Evolutionary conservation across 2,113 vertebrate species (phyloP), one percentile per base, ranked within the genome.

Genomic region (Grus americana): DNA sequence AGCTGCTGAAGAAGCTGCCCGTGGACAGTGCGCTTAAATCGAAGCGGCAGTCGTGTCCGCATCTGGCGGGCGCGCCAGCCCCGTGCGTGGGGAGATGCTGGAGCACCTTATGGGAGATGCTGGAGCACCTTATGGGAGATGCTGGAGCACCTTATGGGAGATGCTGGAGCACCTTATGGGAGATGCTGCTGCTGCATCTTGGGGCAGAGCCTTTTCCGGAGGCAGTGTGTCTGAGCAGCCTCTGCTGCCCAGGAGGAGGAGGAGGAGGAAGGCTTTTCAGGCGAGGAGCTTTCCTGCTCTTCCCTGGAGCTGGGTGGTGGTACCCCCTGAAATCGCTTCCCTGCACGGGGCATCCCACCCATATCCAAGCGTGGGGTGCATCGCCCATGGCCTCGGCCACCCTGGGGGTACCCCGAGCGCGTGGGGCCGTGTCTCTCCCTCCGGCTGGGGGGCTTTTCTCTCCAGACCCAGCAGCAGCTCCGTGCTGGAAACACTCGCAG

Each of bases 11-110:
- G 74, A 36, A 66, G 62, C 62, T 74, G 86, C 86, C 78, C 8
- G 2, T 29, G 83, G 88, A 76, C 40, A 3, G 21, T 15, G 49
- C 9, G 9, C 52, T 67, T 65, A 38, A 72, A 86, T 38, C 14
- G 32, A 27, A 74, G 88, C 4, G 4, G 36, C 66, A 34, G 49
- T 19, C 5, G 4, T 0, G 6, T 13, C 55, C 27, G 12, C 2
- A 1, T 36, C 63, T 73, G 79, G 62, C 8, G 3, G 40, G 13
- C 54, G 55, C 30, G 76, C 40, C 75, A 38, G 66, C 19, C 38
- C 34, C 8, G 0, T 1, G 3, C 0, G 0, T 5, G 0, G 0
- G 72, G 24, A 71, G n/a, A 38, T 38, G 38, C 38, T 38, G 38
- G 38, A 38, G 38, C 55, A 19, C 30, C 55, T n/a, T 10, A 8